Percentiles rank a stretch among this genome's conserved stretches.
phyloP scores from a whole-genome alignment of 64 coral and sea anemone species.

The Hydrozoanthus tunicans region DNA sequence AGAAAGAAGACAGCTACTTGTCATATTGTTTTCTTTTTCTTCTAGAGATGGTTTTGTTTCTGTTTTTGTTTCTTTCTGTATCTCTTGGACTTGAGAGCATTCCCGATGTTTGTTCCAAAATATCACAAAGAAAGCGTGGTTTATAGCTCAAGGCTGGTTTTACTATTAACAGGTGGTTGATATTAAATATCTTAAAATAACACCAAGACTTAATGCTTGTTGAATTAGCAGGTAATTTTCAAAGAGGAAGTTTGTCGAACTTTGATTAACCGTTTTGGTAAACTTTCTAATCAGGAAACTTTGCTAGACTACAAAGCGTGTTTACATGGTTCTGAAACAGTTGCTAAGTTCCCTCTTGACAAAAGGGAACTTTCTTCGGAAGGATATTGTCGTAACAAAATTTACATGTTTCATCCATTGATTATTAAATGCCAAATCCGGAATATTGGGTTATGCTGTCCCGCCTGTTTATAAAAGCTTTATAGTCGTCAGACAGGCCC shows the following conservation, averaged over 20 bases:
- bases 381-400: slow-evolving; percentile 41
- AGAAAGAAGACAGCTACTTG: background rate
- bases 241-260: slow-evolving; percentile 19
- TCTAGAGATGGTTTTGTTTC: background rate
- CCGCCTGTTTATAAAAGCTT: background rate
- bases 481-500: background rate
- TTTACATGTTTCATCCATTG: slow-evolving; percentile 27
- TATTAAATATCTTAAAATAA: background rate
- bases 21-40: background rate
- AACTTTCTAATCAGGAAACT: slow-evolving; percentile 21
- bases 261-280: background rate
- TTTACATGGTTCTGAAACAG: slow-evolving; percentile 8
- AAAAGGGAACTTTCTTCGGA: slow-evolving; percentile 55
- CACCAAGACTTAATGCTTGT: background rate
- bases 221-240: slow-evolving; percentile 4
- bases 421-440: slow-evolving; percentile 25
- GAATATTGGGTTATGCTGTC: slow-evolving; percentile 4
- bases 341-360: slow-evolving; percentile 4
- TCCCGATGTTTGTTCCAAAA: background rate
- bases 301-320: slow-evolving; percentile 41
- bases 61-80: background rate
- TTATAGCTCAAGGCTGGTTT: background rate
- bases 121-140: background rate
- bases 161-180: slow-evolving; percentile 9
- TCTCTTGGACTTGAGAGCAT: background rate